These are phyloP conservation scores for Fulmarus glacialis DNA, from an alignment of 2,113 vertebrate genomes.

Conservation along the genomic window DNA sequence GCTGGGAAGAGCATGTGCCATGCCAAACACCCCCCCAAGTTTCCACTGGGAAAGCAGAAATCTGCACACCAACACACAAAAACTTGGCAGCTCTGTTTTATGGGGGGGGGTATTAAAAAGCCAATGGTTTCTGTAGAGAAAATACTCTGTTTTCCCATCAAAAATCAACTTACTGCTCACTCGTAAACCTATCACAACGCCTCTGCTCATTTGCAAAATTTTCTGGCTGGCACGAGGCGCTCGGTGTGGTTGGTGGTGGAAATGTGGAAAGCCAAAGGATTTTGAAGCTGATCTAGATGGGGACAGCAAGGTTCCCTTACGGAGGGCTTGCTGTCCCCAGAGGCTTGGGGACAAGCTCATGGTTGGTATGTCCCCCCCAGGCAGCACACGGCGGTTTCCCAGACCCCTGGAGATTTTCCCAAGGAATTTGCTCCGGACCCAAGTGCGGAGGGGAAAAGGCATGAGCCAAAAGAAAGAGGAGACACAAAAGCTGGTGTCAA, in stretches of 20 bases:
- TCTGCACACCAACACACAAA: not conserved
- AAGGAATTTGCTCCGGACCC: not conserved
- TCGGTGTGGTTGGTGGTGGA: not conserved
- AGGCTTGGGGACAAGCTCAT: not conserved
- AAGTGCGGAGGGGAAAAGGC: not conserved
- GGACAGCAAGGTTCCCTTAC: not conserved
- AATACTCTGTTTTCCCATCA: not conserved
- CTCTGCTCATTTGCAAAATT: not conserved
- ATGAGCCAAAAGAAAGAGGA: not conserved
- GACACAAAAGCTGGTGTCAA: not conserved
- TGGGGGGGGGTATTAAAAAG: not conserved
- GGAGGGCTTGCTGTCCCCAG: not conserved
- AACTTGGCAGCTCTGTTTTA: not conserved
- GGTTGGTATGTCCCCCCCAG: not conserved
- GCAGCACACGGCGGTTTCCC: not conserved
- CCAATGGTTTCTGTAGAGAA: not conserved
- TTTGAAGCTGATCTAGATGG: not conserved
- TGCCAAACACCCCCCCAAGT: conserved; percentile 31
- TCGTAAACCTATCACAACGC: not conserved
- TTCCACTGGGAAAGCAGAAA: conserved; percentile 3
- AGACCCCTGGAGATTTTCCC: not conserved
- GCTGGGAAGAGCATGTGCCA: conserved; percentile 40
- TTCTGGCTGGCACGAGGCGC: not conserved
- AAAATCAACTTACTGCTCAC: not conserved
- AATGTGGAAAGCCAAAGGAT: not conserved